Evolutionary conservation across 1,140 invertebrate species (phyloP), one percentile per base, ranked within the genome.

Genomic region (Trachymyrmex cornetzi): DNA sequence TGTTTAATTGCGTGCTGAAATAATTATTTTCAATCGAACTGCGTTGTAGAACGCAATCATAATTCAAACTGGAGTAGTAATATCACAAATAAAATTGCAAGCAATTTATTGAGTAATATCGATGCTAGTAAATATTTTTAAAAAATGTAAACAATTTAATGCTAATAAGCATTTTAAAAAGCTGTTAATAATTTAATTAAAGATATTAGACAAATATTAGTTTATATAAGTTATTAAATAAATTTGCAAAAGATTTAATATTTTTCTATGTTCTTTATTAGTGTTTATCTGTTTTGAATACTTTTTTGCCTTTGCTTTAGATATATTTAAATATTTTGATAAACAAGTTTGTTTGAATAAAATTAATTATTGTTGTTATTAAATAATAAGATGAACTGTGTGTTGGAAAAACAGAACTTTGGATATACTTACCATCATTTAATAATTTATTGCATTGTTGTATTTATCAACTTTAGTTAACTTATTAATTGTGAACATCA

Each of bases 401-500:
- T 55, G 24, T 61, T 22, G 34, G 22, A 59, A 30, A 81, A 57
- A 19, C 2, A 69, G 14, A 57, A 55, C 1, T 50, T 59, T 22
- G 0, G 14, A 7, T 81, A 7, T 81, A 34, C 11, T 59, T 81
- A 27, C n/a, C 50, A 1, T 66, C 7, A 53, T 0, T 81, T 55
- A 16, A 11, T 77, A 61, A 11, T 19, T 63, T 63, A 16, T 75
- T 59, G n/a, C 11, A 34, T 79, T 19, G 9, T 69, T 55, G 9
- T 44, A 74, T 16, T 61, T 38, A 66, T 3, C 34, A 38, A 9
- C 64, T 38, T 66, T 38, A 66, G 30, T 66, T 44, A 66, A 67
- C 38, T 48, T 74, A 61, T 48, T 24, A 61, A 61, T 75, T 22
- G 53, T 74, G 75, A 75, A 50, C 57, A 63, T 61, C 79, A 44